Evolutionary conservation across 2,888 invertebrate genomes (phyloP), one percentile per base, ranked within the genome.

Genomic region (Pseudococcus viburni): DNA sequence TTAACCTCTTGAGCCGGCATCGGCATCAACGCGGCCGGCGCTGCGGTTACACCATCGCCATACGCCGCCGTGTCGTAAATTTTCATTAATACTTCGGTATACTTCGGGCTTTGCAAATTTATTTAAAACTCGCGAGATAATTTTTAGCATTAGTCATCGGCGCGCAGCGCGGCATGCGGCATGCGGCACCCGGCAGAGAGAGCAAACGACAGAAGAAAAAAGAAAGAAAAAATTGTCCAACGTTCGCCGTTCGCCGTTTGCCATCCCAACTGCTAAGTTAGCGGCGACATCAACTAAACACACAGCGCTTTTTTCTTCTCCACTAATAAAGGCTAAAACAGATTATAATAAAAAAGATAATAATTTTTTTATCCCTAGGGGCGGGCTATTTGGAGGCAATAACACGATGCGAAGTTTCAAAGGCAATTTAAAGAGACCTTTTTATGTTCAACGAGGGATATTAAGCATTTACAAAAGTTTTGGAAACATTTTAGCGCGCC

Each of bases 341-440:
- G 77, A 77, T 77, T 77, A 77, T 77, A 77, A 77, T 77, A 77
- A 77, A 77, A 77, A 77, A 77, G 77, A 77, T 77, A 77, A 77
- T 77, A 77, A 77, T 77, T 77, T 77, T 42, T 77, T 77, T 77
- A 77, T 77, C 77, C 77, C 77, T 42, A 17, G 77, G 77, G 77
- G 77, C 77, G 77, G 77, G 77, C 77, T 77, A 77, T 39, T 39
- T 42, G 77, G 77, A 77, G 77, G 77, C 77, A 77, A 39, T 77
- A 77, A 77, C 77, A 77, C 77, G 77, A 77, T 77, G 77, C 77
- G 77, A 77, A 77, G 39, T 77, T 77, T 77, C 77, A 77, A 77
- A 77, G 77, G 39, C 33, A 77, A 77, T 77, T 77, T 77, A 77
- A 77, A 77, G 77, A 77, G 77, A 77, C 77, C 77, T 77, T 77